Evolutionary conservation across 2,888 invertebrate genomes (phyloP).

Genomic region (Drosophila paranaensis): DNA sequence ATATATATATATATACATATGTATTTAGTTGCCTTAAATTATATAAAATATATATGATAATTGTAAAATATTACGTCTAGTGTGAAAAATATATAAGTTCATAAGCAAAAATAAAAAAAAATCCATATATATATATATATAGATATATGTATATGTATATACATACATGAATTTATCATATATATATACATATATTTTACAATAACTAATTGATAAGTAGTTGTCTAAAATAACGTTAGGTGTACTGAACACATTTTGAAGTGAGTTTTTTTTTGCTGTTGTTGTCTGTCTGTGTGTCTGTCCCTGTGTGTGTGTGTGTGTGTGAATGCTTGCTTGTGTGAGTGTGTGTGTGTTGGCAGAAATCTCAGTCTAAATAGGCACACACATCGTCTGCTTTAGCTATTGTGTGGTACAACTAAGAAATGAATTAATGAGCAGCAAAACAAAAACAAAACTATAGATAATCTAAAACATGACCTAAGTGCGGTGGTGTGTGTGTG

Average conservation of each 20-base stretch:
- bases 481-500: slow-evolving; percentile 55
- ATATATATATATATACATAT: slow-evolving; percentile 10
- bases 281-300: slow-evolving; percentile 19
- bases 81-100: slow-evolving; percentile 19
- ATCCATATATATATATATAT: slow-evolving; percentile 20
- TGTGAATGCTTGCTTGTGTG: slow-evolving; percentile 29
- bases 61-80: slow-evolving; percentile 30
- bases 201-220: slow-evolving; percentile 64
- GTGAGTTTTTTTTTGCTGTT: slow-evolving; percentile 50
- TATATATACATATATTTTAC: slow-evolving; percentile 4
- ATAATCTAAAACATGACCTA: slow-evolving; percentile 56
- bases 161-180: slow-evolving; percentile 1
- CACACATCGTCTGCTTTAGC: slow-evolving; percentile 31
- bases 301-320: slow-evolving; percentile 12
- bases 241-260: slow-evolving; percentile 79
- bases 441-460: slow-evolving; percentile 13
- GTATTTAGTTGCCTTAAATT: slow-evolving; percentile 35
- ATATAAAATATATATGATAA: slow-evolving; percentile 29
- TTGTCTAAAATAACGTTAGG: slow-evolving; percentile 71
- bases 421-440: slow-evolving; percentile 6
- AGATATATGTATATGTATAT: slow-evolving; percentile 22
- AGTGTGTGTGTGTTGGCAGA: slow-evolving; percentile 57
- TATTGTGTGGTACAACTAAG: slow-evolving; percentile 9
- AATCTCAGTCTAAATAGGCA: slow-evolving; percentile 69
- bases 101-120: slow-evolving; percentile 30